These are phyloP conservation scores for Hyles euphorbiae DNA, from an alignment of 1,140 invertebrate genomes.

Conservation along the genomic window DNA sequence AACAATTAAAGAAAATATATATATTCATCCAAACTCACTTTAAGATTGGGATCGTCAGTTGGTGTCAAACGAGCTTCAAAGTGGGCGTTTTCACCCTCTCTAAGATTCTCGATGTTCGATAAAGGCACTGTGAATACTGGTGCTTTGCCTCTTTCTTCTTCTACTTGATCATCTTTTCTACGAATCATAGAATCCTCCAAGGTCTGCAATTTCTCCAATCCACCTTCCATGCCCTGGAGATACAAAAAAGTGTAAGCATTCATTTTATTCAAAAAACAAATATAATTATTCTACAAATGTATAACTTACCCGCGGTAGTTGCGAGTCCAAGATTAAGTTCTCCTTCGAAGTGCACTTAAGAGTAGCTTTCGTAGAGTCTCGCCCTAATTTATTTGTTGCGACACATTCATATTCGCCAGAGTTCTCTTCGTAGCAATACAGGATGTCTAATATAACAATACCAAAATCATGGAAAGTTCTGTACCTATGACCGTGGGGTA, in stretches of 20 bases:
- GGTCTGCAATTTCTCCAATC: slow-evolving; percentile 93
- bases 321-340: slow-evolving; percentile 95
- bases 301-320: slow-evolving; percentile 86
- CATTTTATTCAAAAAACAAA: no score
- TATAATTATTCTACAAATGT: slow-evolving; percentile 5
- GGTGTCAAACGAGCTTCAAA: slow-evolving; percentile 95
- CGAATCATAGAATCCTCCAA: slow-evolving; percentile 91
- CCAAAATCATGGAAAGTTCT: slow-evolving; percentile 98
- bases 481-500: slow-evolving; percentile 94
- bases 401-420: slow-evolving; percentile 95
- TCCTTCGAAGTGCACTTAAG: slow-evolving; percentile 92
- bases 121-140: slow-evolving; percentile 94
- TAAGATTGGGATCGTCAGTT: slow-evolving; percentile 95
- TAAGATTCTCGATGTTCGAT: slow-evolving; percentile 88
- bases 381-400: slow-evolving; percentile 94
- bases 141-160: slow-evolving; percentile 86
- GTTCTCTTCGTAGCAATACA: slow-evolving; percentile 98
- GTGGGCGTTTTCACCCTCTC: slow-evolving; percentile 94
- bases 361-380: slow-evolving; percentile 89
- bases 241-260: slow-evolving; percentile 11
- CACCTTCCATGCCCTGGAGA: slow-evolving; percentile 91
- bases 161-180: slow-evolving; percentile 80
- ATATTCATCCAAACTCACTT: slow-evolving; percentile 72
- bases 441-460: slow-evolving; percentile 96
- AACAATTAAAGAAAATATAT: no score